Evolutionary conservation across 2,113 vertebrate species (phyloP).

Genomic region (Lethenteron camtschaticum): DNA sequence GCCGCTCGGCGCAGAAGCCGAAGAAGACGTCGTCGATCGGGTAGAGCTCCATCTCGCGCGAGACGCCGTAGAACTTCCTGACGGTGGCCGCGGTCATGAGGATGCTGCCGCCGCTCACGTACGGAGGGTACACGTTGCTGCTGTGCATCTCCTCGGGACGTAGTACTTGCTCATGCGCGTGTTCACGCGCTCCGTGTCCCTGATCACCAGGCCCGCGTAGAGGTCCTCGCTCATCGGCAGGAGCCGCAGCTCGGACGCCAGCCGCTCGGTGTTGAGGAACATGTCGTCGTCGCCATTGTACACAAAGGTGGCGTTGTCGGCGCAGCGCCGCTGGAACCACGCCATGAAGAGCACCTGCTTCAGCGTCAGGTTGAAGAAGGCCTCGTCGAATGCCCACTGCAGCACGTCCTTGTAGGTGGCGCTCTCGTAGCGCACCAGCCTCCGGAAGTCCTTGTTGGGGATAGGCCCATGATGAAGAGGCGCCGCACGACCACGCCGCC

Average conservation of each 20-base stretch:
- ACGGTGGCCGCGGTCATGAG: conserved; percentile 38
- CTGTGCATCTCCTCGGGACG: conserved; percentile 29
- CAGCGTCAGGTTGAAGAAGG: conserved; percentile 60
- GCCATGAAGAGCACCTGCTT: conserved; percentile 48
- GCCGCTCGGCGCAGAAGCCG: conserved; percentile 31
- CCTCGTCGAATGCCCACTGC: conserved; percentile 50
- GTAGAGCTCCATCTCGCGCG: conserved; percentile 15
- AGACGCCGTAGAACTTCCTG: conserved; percentile 21
- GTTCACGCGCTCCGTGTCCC: conserved; percentile 25
- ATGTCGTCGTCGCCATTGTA: conserved; percentile 54
- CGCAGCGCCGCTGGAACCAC: conserved; percentile 35
- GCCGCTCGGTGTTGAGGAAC: conserved; percentile 42
- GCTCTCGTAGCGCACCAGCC: conserved; percentile 35
- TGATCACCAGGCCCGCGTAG: conserved; percentile 31
- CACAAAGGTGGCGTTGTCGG: conserved; percentile 23
- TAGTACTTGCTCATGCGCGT: conserved; percentile 37
- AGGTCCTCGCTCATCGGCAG: conserved; percentile 15
- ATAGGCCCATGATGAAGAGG: conserved; percentile 35
- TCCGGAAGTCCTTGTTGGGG: conserved; percentile 15
- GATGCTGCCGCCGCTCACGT: conserved; percentile 42
- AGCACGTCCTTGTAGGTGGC: conserved; percentile 26
- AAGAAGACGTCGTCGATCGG: conserved; percentile 21
- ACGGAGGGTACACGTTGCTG: conserved; percentile 24
- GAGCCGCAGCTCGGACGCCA: conserved; percentile 24
- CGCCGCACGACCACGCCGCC: conserved; percentile 19